These are phyloP conservation scores for Metopia argyrocephala DNA, from an alignment of 2,888 invertebrate genomes.

Conservation along the genomic window DNA sequence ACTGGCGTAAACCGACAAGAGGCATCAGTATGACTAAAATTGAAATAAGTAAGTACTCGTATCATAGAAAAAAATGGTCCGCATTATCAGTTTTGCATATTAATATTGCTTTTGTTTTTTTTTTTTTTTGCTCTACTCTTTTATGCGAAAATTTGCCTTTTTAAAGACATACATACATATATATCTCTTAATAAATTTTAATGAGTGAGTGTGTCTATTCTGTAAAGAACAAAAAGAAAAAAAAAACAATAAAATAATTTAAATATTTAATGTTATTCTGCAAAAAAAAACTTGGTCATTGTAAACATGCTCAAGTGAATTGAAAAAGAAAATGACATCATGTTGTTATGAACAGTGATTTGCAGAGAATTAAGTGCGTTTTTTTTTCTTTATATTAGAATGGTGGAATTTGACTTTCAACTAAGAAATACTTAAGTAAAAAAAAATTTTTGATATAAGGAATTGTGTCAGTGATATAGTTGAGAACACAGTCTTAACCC, in stretches of 20 bases:
- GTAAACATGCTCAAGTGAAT: no score
- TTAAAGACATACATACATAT: background rate
- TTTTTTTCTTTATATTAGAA: no score
- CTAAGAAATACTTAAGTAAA: no score
- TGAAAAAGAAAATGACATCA: conserved; percentile 5
- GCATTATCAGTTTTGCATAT: background rate
- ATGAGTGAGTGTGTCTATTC: background rate
- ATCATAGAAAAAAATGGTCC: background rate
- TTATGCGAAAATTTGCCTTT: background rate
- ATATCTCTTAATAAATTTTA: background rate
- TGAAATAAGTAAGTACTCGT: conserved; percentile 84
- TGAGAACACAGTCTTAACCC: no score
- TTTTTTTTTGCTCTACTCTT: background rate
- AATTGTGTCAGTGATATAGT: no score
- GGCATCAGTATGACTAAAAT: conserved; percentile 86
- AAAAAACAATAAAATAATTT: background rate
- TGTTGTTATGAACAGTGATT: no score
- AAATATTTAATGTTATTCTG: no score
- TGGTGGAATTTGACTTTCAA: no score
- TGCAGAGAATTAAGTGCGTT: no score
- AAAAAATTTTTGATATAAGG: no score
- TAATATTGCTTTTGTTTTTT: background rate
- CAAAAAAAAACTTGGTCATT: background rate
- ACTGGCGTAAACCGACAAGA: conserved; percentile 84
- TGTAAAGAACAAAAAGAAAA: background rate